Percentiles rank a stretch among this genome's conserved stretches.
Evolutionary conservation across 2,888 invertebrate genomes (phyloP).

Genomic region (Megalurothrips usitatus): DNA sequence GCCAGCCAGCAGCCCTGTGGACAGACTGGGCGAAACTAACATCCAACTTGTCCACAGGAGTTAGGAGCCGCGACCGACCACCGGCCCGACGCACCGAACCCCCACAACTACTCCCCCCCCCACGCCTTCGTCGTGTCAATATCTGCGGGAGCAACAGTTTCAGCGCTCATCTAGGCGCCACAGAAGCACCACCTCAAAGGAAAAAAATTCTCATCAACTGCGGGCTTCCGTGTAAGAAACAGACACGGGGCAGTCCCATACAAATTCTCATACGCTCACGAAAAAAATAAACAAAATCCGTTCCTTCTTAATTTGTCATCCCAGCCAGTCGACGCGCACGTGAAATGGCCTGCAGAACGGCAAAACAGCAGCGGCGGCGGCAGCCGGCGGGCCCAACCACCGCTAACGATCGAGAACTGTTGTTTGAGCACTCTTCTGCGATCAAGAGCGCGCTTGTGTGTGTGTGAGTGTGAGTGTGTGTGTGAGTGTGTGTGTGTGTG

Average conservation of each 20-base stretch:
- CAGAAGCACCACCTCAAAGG: not conserved
- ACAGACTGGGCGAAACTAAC: constrained; percentile 6
- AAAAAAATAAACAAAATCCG: too few species aligned
- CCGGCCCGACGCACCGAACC: too few species aligned
- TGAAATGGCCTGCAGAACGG: too few species aligned
- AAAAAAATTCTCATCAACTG: too few species aligned
- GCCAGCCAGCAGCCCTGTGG: not conserved
- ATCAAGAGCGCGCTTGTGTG: not conserved
- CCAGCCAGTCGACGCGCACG: too few species aligned
- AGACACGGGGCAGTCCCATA: too few species aligned
- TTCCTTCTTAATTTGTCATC: too few species aligned
- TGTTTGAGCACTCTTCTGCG: not conserved
- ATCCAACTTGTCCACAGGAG: constrained; percentile 22
- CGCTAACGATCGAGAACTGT: not conserved
- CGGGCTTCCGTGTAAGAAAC: too few species aligned
- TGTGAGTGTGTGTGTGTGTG: too few species aligned
- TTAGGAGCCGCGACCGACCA: not conserved
- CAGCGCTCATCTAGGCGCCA: not conserved
- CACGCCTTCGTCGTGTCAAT: not conserved
- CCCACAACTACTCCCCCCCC: too few species aligned
- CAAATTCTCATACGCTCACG: too few species aligned
- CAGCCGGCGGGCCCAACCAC: not conserved
- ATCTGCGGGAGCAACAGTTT: not conserved
- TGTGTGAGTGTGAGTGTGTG: not conserved
- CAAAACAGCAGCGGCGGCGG: not conserved